Evolutionary conservation across 2,113 vertebrate species (phyloP).

Genomic region (Nyctibius bracteatus): DNA sequence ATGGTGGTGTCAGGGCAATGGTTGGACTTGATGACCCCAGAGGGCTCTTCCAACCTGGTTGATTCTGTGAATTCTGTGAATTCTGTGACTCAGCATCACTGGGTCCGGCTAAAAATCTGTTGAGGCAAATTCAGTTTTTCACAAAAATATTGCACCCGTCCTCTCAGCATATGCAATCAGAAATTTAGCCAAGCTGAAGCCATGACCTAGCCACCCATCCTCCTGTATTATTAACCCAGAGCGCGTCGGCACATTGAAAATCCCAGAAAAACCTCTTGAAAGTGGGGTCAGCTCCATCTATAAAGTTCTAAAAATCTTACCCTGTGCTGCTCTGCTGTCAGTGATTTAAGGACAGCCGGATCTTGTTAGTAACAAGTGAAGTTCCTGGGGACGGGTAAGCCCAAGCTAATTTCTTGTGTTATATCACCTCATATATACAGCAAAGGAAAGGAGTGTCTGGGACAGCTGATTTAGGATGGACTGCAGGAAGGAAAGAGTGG

Average conservation of each 20-base stretch:
- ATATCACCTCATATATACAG: not conserved
- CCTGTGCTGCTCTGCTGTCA: not conserved
- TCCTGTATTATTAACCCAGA: not conserved
- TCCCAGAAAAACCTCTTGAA: not conserved
- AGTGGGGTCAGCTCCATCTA: fast-evolving
- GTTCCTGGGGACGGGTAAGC: not conserved
- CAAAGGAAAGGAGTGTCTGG: not conserved
- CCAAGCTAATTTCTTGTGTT: not conserved
- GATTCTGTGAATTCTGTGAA: too few relatives aligned
- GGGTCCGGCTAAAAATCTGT: not conserved
- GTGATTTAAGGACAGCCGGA: not conserved
- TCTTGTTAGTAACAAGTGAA: not conserved
- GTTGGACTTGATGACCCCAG: too few relatives aligned
- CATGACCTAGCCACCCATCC: not conserved
- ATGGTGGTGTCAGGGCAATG: too few relatives aligned
- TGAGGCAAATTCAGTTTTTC: not conserved
- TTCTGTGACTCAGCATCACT: not conserved
- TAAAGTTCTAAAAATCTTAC: not conserved
- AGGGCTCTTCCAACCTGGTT: too few relatives aligned
- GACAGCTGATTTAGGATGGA: not conserved
- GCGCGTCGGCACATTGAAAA: fast-evolving
- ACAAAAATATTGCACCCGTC: not conserved
- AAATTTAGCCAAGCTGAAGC: not conserved
- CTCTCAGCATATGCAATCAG: not conserved
- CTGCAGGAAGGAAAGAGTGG: not conserved